Percentiles rank a stretch among this genome's conserved stretches.
Conservation (phyloP, 2,888 invertebrate species). For the Agrochola litura region DNA sequence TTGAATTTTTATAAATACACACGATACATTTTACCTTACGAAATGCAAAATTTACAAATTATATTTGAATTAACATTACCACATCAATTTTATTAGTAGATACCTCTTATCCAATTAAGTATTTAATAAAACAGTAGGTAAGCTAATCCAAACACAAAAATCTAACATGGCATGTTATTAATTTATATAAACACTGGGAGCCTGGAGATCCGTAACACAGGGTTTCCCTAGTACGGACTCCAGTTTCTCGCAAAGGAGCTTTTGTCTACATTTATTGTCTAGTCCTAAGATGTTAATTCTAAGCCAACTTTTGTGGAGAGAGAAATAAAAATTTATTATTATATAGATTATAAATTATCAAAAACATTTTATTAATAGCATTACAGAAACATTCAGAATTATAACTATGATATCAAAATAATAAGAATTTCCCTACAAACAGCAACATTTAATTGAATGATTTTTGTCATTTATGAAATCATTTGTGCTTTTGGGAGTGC, state of each 20-base stretch:
- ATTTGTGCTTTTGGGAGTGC: background rate
- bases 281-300: too few relatives aligned
- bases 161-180: background rate
- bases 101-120: too few relatives aligned
- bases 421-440: background rate
- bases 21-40: background rate
- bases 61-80: background rate
- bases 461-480: background rate
- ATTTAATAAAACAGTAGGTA: background rate
- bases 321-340: too few relatives aligned
- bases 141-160: background rate
- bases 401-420: background rate
- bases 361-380: background rate
- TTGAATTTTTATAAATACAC: background rate
- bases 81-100: background rate
- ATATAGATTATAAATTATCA: background rate
- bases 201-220: too few relatives aligned
- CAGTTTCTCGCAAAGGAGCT: too few relatives aligned
- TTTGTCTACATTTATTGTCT: too few relatives aligned
- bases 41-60: background rate
- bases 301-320: too few relatives aligned
- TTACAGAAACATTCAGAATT: background rate
- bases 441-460: background rate
- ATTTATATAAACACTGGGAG: too few relatives aligned
- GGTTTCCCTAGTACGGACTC: too few relatives aligned